Conservation (phyloP, 2,797 vertebrate genomes). For the Selene dorsalis region DNA sequence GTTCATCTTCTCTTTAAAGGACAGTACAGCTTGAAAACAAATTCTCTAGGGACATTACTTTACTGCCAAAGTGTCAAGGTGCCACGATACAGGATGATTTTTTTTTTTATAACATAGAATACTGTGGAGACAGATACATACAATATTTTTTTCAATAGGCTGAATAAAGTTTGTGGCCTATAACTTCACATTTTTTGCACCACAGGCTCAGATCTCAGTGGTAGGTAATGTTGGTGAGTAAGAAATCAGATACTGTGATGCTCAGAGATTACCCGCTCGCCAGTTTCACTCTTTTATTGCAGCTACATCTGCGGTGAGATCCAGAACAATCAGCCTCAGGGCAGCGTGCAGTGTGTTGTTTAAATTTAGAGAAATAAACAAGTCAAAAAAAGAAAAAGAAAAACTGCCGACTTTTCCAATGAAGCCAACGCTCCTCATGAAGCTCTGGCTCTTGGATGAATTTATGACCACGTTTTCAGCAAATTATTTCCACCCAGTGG, state of each 20-base stretch:
- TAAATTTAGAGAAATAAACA: conserved; percentile 41
- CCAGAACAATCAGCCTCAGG: conserved; percentile 29
- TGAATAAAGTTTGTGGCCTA: conserved; percentile 33
- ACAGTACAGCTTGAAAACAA: conserved; percentile 9
- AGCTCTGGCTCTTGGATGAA: conserved; percentile 48
- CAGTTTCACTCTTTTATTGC: conserved; percentile 30
- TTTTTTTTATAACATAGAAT: conserved; percentile 12
- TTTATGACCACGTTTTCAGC: conserved; percentile 62
- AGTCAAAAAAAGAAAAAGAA: not conserved
- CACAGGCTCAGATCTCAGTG: conserved; percentile 18
- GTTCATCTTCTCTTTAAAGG: not conserved
- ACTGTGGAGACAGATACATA: conserved; percentile 28
- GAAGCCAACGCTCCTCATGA: conserved; percentile 58
- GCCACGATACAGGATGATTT: conserved; percentile 20
- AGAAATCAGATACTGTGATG: conserved; percentile 35
- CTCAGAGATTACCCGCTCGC: conserved; percentile 9
- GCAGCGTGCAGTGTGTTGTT: not conserved
- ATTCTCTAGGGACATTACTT: conserved; percentile 28
- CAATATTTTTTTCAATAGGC: conserved; percentile 46
- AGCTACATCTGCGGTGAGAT: conserved; percentile 25
- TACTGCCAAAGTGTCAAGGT: conserved; percentile 29
- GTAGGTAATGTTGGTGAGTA: conserved; percentile 20
- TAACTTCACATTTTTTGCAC: conserved; percentile 41
- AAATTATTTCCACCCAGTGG: conserved; percentile 59
- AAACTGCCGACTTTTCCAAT: conserved; percentile 39